Percentiles rank a stretch among this genome's conserved stretches.
Conservation (phyloP, 2,797 vertebrate genomes). For the Gastrophryne carolinensis region DNA sequence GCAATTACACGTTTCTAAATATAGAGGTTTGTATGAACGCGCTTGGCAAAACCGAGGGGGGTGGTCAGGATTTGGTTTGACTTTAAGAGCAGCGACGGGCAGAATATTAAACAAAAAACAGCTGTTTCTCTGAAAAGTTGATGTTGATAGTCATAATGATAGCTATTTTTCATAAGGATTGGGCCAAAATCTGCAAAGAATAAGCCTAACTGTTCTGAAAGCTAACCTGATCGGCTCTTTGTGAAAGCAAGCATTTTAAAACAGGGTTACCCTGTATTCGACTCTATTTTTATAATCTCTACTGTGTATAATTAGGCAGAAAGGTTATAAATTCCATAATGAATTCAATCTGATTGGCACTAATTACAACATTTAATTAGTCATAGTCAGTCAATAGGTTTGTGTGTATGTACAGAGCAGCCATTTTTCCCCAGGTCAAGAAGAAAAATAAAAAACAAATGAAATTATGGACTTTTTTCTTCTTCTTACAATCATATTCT, state of each 20-base stretch:
- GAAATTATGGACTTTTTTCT: too few species aligned
- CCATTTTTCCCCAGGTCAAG: not conserved
- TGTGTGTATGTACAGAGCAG: not conserved
- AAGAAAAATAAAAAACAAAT: not conserved
- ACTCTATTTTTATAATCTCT: conserved; percentile 25
- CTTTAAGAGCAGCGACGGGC: conserved; percentile 73
- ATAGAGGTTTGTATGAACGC: conserved; percentile 69
- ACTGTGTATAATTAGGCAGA: conserved; percentile 18
- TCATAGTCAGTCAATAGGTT: not conserved
- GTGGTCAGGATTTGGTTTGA: conserved; percentile 65
- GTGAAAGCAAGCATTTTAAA: conserved; percentile 39
- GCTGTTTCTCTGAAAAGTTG: conserved; percentile 66
- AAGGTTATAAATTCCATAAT: conserved; percentile 1
- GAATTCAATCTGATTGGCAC: conserved; percentile 4
- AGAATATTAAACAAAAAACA: conserved; percentile 77
- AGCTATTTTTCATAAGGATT: conserved; percentile 52
- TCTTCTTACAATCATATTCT: too few species aligned
- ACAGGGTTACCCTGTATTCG: not conserved
- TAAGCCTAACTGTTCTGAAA: conserved; percentile 45
- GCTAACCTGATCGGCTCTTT: conserved; percentile 31
- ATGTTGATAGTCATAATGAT: conserved; percentile 39
- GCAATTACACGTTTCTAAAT: conserved; percentile 73
- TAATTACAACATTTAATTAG: conserved; percentile 23
- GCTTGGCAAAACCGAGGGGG: conserved; percentile 62
- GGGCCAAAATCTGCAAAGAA: conserved; percentile 46